Evolutionary conservation across 2,888 invertebrate species (phyloP).

Genomic region (Drosophila maculinotata): DNA sequence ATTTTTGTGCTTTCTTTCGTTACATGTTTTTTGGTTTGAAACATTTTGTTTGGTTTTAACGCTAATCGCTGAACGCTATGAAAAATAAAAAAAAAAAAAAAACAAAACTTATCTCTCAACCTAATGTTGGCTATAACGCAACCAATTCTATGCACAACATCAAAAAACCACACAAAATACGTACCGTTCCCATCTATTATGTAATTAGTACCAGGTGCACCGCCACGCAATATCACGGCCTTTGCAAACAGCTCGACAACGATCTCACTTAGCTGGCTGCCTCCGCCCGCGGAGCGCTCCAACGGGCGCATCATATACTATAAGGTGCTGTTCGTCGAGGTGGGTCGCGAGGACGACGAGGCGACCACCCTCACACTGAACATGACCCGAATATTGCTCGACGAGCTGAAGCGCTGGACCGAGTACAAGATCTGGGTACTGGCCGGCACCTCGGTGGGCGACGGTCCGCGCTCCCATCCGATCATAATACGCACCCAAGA

Average conservation of each 20-base stretch:
- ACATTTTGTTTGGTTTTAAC: slow-evolving; percentile 51
- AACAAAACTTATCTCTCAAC: slow-evolving; percentile 41
- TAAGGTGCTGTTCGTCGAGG: slow-evolving; percentile 95
- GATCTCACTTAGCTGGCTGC: slow-evolving; percentile 95
- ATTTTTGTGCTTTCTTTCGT: slow-evolving; percentile 75
- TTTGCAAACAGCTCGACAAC: slow-evolving; percentile 95
- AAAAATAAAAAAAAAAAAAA: slow-evolving; percentile 44
- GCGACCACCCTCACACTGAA: slow-evolving; percentile 92
- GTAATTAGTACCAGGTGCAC: slow-evolving; percentile 96
- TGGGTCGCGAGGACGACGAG: slow-evolving; percentile 93
- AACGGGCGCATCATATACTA: slow-evolving; percentile 98
- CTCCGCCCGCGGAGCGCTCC: slow-evolving; percentile 95
- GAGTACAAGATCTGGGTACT: slow-evolving; percentile 98
- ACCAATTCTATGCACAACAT: slow-evolving; percentile 53
- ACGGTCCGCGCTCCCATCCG: slow-evolving; percentile 96
- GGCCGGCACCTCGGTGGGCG: slow-evolving; percentile 98
- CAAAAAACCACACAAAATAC: slow-evolving; percentile 67
- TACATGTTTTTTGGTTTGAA: slow-evolving; percentile 76
- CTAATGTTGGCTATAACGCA: slow-evolving; percentile 56
- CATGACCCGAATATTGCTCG: slow-evolving; percentile 92
- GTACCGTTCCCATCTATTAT: slow-evolving; percentile 82
- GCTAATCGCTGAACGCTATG: slow-evolving; percentile 77
- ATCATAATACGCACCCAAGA: slow-evolving; percentile 97
- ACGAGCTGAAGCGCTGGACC: slow-evolving; percentile 97
- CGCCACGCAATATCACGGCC: slow-evolving; percentile 97